Evolutionary conservation across 2,113 vertebrate species (phyloP), one percentile per base, ranked within the genome.

Genomic region (Pyrgilauda ruficollis): DNA sequence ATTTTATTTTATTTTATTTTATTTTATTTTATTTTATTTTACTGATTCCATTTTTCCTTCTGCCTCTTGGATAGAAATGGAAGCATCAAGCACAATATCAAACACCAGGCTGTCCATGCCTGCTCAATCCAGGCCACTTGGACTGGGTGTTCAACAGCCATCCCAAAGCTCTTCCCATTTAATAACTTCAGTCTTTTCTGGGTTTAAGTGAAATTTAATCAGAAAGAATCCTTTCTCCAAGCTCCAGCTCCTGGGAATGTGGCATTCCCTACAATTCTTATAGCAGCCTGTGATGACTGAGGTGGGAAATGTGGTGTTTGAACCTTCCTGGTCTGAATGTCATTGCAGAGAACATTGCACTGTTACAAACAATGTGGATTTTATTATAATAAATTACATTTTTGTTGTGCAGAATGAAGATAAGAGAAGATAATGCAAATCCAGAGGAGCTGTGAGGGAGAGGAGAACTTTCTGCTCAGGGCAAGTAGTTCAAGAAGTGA

Each of bases 391-490:
- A 73, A 31, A 53, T 28, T 0, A 5, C 2, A 7, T 64, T 50
- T 56, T 41, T 15, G 1, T 23, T 14, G 6, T 47, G 27, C 15
- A 33, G 23, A 62, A 44, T 1, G 1, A 74, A 89, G 39, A 35
- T 16, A 53, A 76, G 19, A 0, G 0, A 12, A 31, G 8, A 9
- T 13, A 39, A 28, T 1, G 5, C 2, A 35, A 75, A 67, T 28
- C 7, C 44, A 70, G 55, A 37, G 14, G 53, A 73, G 11, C 3
- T 64, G 17, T 3, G 1, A 33, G 43, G 21, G 10, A 72, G 10
- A 53, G 26, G 53, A 21, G 15, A 47, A 39, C 1, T 31, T 47
- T 5, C 13, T 67, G 18, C 18, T 49, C n/a, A 21, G n/a, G 22
- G 24, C 50, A 41, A 43, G 41, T 2, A 26, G 30, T 3, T 56